Evolutionary conservation across 2,113 vertebrate genomes (phyloP), one percentile per base, ranked within the genome.

Genomic region (Pionites leucogaster): DNA sequence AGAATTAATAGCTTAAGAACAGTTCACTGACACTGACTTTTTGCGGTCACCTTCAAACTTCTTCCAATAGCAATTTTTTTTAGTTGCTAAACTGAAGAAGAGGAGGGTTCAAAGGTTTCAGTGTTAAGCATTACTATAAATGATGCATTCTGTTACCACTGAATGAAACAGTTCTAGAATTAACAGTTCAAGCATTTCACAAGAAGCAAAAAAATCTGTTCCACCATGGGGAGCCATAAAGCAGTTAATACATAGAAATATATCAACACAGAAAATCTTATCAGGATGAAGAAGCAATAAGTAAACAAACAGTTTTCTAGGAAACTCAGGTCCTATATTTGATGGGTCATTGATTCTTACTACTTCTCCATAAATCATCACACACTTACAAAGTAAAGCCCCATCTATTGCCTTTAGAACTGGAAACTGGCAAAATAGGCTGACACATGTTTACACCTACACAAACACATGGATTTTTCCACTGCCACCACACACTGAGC

Each of bases 1-100:
- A 95, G 55, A 91, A 93, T 84, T 95, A 94, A 93, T 91, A 91
- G 80, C 65, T 90, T 82, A 94, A 91, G 86, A 91, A 88, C 55
- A 90, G 62, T 80, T 92, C 79, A 71, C 47, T 4, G 11, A 92
- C 47, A 27, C 28, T 59, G 70, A 85, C 76, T 53, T 57, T 79
- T 87, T 88, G 44, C 77, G 89, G 74, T 31, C 37, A 76, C 27
- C 57, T 92, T 92, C 49, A 52, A 91, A 82, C 8, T 69, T 69
- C 16, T 37, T 77, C 74, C 82, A 86, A 47, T 2, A 49, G 25
- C 44, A 92, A 84, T 46, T 46, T 53, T 71, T 17, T 74, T 90
- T 70, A 69, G 52, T 72, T 68, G 52, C 10, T 90, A 72, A 92
- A 60, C 19, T 6, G 2, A 81, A 92, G 44, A 63, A 77, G 39